Percentiles rank a stretch among this genome's conserved stretches.
These are phyloP conservation scores for Setipinna tenuifilis DNA, from an alignment of 2,797 vertebrate genomes.

Conservation along the genomic window DNA sequence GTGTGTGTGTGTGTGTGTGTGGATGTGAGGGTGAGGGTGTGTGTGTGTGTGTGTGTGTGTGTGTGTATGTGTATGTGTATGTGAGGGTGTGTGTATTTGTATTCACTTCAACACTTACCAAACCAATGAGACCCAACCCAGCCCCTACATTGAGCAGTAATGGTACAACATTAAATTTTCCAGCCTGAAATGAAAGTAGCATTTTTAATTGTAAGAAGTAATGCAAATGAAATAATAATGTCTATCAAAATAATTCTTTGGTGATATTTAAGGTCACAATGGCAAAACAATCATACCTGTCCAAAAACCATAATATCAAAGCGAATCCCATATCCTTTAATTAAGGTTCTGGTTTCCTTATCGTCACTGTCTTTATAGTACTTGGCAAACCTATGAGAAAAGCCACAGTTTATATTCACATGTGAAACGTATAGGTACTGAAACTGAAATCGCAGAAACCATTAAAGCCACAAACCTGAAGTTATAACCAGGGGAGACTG, in stretches of 20 bases:
- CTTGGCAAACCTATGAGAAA: slow-evolving; percentile 76
- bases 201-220: neutral
- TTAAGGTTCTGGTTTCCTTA: slow-evolving; percentile 78
- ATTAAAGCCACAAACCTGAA: slow-evolving; percentile 74
- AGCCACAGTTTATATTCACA: neutral
- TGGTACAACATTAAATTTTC: slow-evolving; percentile 78
- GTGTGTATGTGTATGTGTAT: too few species aligned
- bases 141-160: slow-evolving; percentile 87
- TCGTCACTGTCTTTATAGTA: slow-evolving; percentile 71
- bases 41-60: too few species aligned
- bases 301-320: slow-evolving; percentile 84
- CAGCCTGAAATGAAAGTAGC: slow-evolving; percentile 69
- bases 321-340: slow-evolving; percentile 85
- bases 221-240: neutral
- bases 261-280: neutral
- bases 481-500: slow-evolving; percentile 82
- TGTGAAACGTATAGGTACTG: neutral
- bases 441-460: slow-evolving; percentile 23
- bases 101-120: slow-evolving; percentile 73
- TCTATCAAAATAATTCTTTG: neutral
- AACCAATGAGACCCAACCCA: slow-evolving; percentile 79
- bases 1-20: neutral
- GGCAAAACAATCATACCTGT: neutral
- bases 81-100: neutral
- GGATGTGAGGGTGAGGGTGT: too few species aligned